These are phyloP conservation scores for Cryptoblepharus egeriae DNA, from an alignment of 2,797 vertebrate species.

Conservation along the genomic window DNA sequence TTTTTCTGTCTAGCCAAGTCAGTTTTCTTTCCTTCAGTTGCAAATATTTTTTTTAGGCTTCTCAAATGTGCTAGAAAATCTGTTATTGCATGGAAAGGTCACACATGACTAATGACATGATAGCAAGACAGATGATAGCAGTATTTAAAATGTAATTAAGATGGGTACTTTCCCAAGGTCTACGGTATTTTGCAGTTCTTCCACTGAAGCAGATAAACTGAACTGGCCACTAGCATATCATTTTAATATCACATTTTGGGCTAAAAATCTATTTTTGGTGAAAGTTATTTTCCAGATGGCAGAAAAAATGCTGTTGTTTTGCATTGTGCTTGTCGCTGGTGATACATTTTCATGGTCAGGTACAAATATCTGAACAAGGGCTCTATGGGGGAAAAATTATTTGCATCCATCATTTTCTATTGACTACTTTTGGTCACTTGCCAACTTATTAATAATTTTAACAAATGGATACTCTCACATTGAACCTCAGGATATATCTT, in stretches of 20 bases:
- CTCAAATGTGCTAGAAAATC: constrained; percentile 11
- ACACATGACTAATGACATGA: constrained; percentile 7
- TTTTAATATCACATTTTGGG: constrained; percentile 33
- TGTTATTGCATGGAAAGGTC: constrained; percentile 31
- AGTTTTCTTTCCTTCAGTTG: constrained; percentile 17
- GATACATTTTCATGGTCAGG: neutral
- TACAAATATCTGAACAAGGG: accelerated
- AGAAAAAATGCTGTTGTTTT: neutral
- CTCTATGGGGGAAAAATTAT: neutral
- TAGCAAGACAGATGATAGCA: neutral
- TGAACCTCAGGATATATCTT: neutral
- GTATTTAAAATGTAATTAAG: constrained; percentile 44
- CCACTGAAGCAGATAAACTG: constrained; percentile 15
- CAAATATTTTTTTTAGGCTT: neutral
- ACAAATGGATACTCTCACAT: neutral
- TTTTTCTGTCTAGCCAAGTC: neutral
- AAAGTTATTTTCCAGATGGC: constrained; percentile 24
- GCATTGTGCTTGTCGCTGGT: neutral
- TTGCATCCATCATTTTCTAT: neutral
- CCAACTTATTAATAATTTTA: constrained; percentile 6
- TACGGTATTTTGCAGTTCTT: constrained; percentile 35
- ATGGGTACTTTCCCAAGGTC: constrained; percentile 21
- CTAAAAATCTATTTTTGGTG: neutral
- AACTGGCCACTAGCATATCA: constrained; percentile 16
- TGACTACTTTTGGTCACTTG: constrained; percentile 6